Percentiles rank a stretch among this genome's conserved stretches.
phyloP scores from a whole-genome alignment of 1,140 invertebrate genomes.

The Pseudomyrmex pallidus region DNA sequence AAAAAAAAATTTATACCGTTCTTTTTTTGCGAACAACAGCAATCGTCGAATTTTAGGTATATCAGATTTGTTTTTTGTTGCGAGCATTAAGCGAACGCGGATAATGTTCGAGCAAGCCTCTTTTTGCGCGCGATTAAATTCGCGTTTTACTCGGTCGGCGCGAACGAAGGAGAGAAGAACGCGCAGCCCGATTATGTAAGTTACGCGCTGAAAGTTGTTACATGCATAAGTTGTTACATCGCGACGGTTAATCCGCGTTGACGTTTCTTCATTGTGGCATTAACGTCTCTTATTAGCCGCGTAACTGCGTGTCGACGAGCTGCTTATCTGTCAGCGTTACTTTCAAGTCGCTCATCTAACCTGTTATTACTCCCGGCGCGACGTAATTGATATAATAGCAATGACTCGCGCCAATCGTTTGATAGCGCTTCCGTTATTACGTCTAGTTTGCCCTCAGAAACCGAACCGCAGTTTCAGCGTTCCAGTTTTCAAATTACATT shows the following conservation, averaged over 20 bases:
- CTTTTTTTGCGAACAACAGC: background rate
- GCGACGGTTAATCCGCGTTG: constrained; percentile 1
- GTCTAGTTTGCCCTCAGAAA: background rate
- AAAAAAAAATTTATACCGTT: constrained; percentile 39
- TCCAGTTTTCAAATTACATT: constrained; percentile 6
- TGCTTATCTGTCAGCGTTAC: constrained; percentile 45
- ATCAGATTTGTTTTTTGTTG: background rate
- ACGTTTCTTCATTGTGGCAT: constrained; percentile 40
- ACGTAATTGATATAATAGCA: constrained; percentile 55
- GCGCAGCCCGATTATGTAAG: constrained; percentile 33
- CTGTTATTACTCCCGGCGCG: constrained; percentile 20
- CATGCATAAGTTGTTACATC: constrained; percentile 5
- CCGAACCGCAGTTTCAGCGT: background rate
- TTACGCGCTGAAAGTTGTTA: constrained; percentile 24
- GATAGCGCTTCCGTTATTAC: constrained; percentile 10
- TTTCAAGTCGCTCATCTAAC: constrained; percentile 47
- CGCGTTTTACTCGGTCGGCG: background rate
- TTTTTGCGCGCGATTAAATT: background rate
- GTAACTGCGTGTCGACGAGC: constrained; percentile 37
- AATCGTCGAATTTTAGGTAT: background rate
- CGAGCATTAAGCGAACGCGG: background rate
- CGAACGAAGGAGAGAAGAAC: background rate
- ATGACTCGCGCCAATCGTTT: constrained; percentile 37
- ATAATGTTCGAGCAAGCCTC: background rate
- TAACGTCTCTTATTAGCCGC: constrained; percentile 44